Base-by-base conservation (phyloP, 2,888 invertebrate genomes). In the Oligia strigilis region DNA sequence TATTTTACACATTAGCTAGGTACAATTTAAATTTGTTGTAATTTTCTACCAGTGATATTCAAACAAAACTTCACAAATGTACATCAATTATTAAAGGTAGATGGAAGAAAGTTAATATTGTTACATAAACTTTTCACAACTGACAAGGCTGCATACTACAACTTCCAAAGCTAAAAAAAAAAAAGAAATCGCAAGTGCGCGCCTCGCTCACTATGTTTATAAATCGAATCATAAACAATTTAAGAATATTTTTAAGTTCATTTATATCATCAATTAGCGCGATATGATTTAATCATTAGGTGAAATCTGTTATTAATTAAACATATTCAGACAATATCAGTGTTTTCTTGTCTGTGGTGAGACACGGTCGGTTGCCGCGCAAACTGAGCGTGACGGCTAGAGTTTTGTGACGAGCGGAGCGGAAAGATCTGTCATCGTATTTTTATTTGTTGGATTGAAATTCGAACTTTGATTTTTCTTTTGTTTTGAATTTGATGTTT, bases 351-450 rank as follows among this genome's bases (percentile, higher is more conserved):
- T 86, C 84, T 80, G 77, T 67, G 60, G 62, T 70, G 75, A 77
- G 82, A 76, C 82, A 89, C 83, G 92, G 85, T 87, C 85, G 77
- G 86, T 86, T 90, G 84, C 80, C 65, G 82, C 78, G 84, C 62
- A 83, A 89, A 91, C 66, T 88, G 88, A 76, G 92, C 91, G 88
- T 92, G 89, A 88, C 89, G 75, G 17, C 43, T 23, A 43, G 52
- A 23, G 58, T 73, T 70, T 76, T 72, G 75, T 83, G 77, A 88
- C 75, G 69, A 82, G 83, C 85, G 87, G 77, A 88, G 89, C 88
- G 87, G 78, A 71, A 77, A 80, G n/a, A 75, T 72, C 66, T 85
- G 76, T 75, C 75, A 66, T 64, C 52, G 62, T 77, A 62, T 58
- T 77, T 72, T 67, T 62, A 69, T 74, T 76, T 69, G n/a, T 55